phyloP scores from a whole-genome alignment of 2,888 invertebrate genomes.

The Macrosiphum euphorbiae region DNA sequence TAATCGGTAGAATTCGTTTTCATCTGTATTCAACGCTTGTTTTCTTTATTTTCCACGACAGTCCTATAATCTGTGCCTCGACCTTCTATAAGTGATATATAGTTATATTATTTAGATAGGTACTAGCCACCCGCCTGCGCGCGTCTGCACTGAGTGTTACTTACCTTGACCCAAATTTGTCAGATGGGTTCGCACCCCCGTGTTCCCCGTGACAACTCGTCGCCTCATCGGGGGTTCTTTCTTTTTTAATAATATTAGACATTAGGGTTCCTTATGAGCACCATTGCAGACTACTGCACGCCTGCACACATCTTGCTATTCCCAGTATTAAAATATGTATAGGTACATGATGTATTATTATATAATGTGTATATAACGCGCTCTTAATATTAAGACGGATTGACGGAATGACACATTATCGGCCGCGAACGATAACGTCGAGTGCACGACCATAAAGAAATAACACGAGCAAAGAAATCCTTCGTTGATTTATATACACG shows the following conservation, averaged over 20 bases:
- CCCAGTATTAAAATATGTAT: neutral
- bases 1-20: neutral
- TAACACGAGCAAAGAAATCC: constrained; percentile 11
- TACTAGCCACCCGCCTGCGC: neutral
- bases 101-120: neutral
- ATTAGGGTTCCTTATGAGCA: neutral
- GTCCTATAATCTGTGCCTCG: neutral
- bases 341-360: neutral
- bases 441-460: constrained; percentile 58
- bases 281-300: constrained; percentile 18
- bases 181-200: constrained; percentile 18
- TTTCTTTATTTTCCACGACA: constrained; percentile 13
- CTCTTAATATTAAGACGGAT: neutral
- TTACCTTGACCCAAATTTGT: constrained; percentile 59
- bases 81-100: neutral
- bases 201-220: constrained; percentile 30
- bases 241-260: constrained; percentile 7
- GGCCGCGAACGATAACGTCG: constrained; percentile 27
- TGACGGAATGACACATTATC: constrained; percentile 14
- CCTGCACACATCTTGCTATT: neutral
- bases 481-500: neutral
- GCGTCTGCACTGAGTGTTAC: neutral
- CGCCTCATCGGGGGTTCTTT: constrained; percentile 49
- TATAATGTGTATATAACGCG: neutral
- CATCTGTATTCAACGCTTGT: neutral